Evolutionary conservation across 2,888 invertebrate species (phyloP), one percentile per base, ranked within the genome.

Genomic region (Nephrotoma guestfalica): DNA sequence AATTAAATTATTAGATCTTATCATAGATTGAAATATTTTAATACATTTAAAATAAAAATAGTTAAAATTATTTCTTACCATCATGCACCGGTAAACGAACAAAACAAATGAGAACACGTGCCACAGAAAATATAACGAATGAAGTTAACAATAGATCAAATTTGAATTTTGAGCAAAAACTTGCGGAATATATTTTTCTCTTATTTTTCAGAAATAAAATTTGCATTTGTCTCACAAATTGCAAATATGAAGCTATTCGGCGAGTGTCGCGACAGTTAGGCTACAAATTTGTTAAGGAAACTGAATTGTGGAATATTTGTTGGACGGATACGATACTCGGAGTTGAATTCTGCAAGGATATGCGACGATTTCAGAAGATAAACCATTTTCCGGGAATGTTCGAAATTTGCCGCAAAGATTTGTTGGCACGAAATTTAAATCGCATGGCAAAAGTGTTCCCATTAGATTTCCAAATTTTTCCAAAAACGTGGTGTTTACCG

Each of bases 301-400:
- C 94, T 86, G 96, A 96, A 87, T 94, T 95, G 86, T 98, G 98
- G 98, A 96, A 97, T 90, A 94, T 98, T 88, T 96, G 95, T 89
- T 98, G 98, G 98, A 96, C 96, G 0, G 98, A 98, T 90, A 94
- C 95, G 89, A 95, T 96, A 88, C 95, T 98, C 30, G 95, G 97
- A 9, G 94, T 97, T 2, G 97, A 97, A 89, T 92, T 96, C 86
- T 97, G 96, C 85, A 97, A 97, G 91, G 96, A 96, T 89, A 97
- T 98, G 97, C 97, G 97, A 91, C 93, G 97, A 88, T 98, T 95
- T 91, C 96, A 98, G 92, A 96, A 97, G 90, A 96, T 98, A 87
- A 98, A 98, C 91, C 98, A 98, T 91, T 98, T 97, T 90, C 97
- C 97, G 0, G 97, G 97, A 86, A 97, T 97, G 96, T 93, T 94